A percentile compares a stretch with the other conserved stretches of the same genome.
phyloP scores from a whole-genome alignment of 2,888 invertebrate genomes.

The Amphimallon solstitiale region DNA sequence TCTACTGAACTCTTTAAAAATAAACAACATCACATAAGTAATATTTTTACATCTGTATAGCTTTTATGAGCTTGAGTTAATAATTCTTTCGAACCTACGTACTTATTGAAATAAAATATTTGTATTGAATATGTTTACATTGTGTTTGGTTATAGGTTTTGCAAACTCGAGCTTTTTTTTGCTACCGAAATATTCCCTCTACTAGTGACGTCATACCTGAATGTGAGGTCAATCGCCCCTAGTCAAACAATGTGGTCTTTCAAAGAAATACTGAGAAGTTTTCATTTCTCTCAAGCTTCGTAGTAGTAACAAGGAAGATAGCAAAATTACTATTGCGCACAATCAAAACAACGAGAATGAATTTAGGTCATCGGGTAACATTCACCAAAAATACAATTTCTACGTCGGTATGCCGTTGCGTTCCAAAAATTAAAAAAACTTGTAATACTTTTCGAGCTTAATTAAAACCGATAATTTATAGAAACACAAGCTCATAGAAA shows the following conservation, averaged over 20 bases:
- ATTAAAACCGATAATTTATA: too few relatives aligned
- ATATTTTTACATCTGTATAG: too few relatives aligned
- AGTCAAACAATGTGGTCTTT: conserved; percentile 4
- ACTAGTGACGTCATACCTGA: conserved; percentile 38
- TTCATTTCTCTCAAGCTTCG: neutral
- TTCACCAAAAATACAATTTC: neutral
- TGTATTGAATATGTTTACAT: too few relatives aligned
- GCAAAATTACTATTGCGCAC: neutral
- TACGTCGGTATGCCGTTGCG: neutral
- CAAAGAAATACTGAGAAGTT: neutral
- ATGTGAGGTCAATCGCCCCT: conserved; percentile 25
- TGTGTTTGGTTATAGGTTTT: neutral
- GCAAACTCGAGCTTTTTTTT: neutral
- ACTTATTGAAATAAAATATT: too few relatives aligned
- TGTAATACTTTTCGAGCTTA: too few relatives aligned
- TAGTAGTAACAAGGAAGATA: neutral
- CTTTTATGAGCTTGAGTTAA: too few relatives aligned
- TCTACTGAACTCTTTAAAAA: too few relatives aligned
- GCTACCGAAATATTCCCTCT: neutral
- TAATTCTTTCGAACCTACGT: too few relatives aligned
- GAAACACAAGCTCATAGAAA: too few relatives aligned
- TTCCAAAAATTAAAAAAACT: too few relatives aligned
- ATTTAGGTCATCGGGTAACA: conserved; percentile 39
- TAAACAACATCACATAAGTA: too few relatives aligned
- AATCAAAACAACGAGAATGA: conserved; percentile 35